Conservation (phyloP, 2,113 vertebrate species). For the Leucosticte australis region DNA sequence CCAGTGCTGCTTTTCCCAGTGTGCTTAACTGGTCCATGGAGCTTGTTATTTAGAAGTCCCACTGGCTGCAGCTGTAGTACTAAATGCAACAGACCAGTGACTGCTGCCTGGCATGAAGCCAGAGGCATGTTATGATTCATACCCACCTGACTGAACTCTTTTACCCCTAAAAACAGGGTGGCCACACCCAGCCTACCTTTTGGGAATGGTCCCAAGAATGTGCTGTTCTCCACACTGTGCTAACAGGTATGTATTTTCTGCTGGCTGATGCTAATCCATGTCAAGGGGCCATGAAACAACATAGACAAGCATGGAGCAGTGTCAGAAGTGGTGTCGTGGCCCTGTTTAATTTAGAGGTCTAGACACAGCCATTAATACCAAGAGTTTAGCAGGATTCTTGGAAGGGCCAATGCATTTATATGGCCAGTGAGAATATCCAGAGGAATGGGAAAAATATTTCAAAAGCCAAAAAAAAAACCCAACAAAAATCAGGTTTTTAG, state of each 20-base stretch:
- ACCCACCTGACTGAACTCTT: background rate
- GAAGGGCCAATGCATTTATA: background rate
- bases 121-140: conserved; percentile 1
- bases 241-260: background rate
- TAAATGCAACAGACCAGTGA: background rate
- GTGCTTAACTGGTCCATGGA: background rate
- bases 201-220: conserved; percentile 31
- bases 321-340: background rate
- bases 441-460: background rate
- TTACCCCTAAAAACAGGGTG: background rate
- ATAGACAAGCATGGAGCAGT: background rate
- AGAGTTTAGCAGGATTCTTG: background rate
- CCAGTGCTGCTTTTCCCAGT: background rate
- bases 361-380: background rate
- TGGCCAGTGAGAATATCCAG: background rate
- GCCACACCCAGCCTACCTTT: conserved; percentile 11
- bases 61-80: background rate
- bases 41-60: background rate
- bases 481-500: background rate
- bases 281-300: background rate
- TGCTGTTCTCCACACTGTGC: background rate
- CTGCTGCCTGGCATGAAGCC: background rate
- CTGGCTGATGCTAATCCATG: background rate
- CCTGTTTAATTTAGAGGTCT: background rate
- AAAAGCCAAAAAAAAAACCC: background rate